Base-by-base conservation (phyloP, 1,140 invertebrate genomes). In the Nasonia longicornis region DNA sequence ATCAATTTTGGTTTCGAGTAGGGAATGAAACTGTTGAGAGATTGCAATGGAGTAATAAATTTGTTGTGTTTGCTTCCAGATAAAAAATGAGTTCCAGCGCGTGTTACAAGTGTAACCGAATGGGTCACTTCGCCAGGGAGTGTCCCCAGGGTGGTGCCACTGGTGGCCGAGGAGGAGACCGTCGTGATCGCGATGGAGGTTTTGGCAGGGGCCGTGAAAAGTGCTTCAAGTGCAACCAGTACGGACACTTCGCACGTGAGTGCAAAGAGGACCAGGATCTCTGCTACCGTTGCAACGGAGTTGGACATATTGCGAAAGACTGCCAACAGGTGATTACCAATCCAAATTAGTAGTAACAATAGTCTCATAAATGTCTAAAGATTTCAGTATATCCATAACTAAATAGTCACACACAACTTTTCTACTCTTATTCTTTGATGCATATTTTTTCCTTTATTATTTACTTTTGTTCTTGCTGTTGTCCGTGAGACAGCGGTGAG, bases 201-300 rank as follows among this genome's bases (percentile, higher is more conserved):
- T 92, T 93, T 67, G 92, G 91, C 79, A 91, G 94, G 84, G 91
- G 92, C 63, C 93, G 94, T 83, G 95, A 96, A 85, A 96, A 96
- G 92, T 98, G 97, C 92, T 98, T 96, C 94, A 98, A 97, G 92
- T 99, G 97, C 92, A 98, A 98, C 91, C 93, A 96, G 90, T 94
- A 95, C 87, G 97, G 97, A 67, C 97, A 98, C 91, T 97, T 97
- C 89, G 97, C 97, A 84, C 94, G 97, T 83, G 96, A 97, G 85
- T 98, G 97, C 92, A 96, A 96, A 88, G 96, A 97, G 89, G 95
- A 95, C 86, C 94, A 94, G 77, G 94, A 96, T 88, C 93, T 95
- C 84, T 97, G 96, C 92, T 97, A 97, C 90, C 95, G 96, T 84
- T 96, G 95, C 92, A 95, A 94, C 87, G 94, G 94, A 78, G 94